Percentiles rank a stretch among this genome's conserved stretches.
Conservation (phyloP, 64 coral and sea anemone species). For the Stichodactyla mertensii region DNA sequence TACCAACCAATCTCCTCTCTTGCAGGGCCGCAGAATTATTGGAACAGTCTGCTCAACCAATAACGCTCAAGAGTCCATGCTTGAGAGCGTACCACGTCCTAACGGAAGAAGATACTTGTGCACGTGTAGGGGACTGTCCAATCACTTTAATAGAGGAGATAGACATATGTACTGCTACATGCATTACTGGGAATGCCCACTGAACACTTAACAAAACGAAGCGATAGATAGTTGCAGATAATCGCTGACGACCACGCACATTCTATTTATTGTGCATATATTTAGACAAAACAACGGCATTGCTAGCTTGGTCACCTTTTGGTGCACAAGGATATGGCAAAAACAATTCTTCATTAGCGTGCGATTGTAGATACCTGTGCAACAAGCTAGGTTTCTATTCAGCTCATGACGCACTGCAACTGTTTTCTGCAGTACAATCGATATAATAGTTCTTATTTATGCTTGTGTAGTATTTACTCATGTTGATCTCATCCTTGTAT, state of each 20-base stretch:
- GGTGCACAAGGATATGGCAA: too few relatives aligned
- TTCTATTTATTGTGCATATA: too few relatives aligned
- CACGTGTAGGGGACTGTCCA: conserved; percentile 17
- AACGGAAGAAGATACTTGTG: not conserved
- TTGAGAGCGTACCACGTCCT: not conserved
- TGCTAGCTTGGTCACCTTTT: too few relatives aligned
- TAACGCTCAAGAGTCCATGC: conserved; percentile 17
- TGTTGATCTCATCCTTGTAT: too few relatives aligned
- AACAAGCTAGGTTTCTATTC: too few relatives aligned
- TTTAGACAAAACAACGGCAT: too few relatives aligned
- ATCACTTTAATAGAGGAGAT: not conserved
- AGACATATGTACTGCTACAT: conserved; percentile 13
- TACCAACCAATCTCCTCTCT: not conserved
- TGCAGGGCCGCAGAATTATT: conserved; percentile 17
- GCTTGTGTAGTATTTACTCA: too few relatives aligned
- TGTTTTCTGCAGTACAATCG: too few relatives aligned
- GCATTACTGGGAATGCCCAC: conserved; percentile 53
- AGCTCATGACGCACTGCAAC: too few relatives aligned
- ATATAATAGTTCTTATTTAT: too few relatives aligned
- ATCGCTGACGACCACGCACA: not conserved
- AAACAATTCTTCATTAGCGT: too few relatives aligned
- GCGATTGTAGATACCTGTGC: too few relatives aligned
- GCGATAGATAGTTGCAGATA: not conserved
- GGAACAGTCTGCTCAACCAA: conserved; percentile 22
- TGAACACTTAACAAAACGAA: conserved; percentile 13